Percentiles rank a stretch among this genome's conserved stretches.
Evolutionary conservation across 2,113 vertebrate species (phyloP).

Genomic region (pig (Sus scrofa)): T2T-Sscrofa CM000829.6:54447501-54448000

Average conservation of each 20-base stretch:
- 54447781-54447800: background rate
- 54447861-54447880: too few relatives aligned
- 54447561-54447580: too few relatives aligned
- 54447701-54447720: background rate
- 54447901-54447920: background rate
- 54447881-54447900: too few relatives aligned
- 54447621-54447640: background rate
- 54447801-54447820: too few relatives aligned
- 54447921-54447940: background rate
- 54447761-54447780: background rate
- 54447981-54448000: too few relatives aligned
- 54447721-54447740: background rate
- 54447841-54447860: too few relatives aligned
- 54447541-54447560: too few relatives aligned
- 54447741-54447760: background rate
- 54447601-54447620: background rate
- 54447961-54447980: too few relatives aligned
- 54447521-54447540: too few relatives aligned
- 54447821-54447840: too few relatives aligned
- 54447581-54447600: too few relatives aligned
- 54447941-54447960: background rate
- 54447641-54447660: background rate
- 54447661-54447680: background rate
- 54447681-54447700: background rate
- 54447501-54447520: too few relatives aligned